Conservation (phyloP, 2,797 vertebrate species). For the Fratercula arctica region DNA sequence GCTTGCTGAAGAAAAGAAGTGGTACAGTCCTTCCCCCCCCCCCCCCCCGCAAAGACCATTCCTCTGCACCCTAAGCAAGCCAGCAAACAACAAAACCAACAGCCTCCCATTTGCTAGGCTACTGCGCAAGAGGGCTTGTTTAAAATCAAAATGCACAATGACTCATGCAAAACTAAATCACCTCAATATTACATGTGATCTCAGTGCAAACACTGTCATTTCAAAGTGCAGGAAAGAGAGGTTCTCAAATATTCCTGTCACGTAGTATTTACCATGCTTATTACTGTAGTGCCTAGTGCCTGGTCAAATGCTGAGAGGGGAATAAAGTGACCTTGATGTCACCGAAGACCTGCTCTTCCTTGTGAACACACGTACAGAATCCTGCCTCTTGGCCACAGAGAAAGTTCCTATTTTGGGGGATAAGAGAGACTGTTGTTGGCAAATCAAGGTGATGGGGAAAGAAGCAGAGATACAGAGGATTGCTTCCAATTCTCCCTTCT, state of each 20-base stretch:
- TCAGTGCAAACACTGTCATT: conserved; percentile 9
- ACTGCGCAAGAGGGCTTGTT: background rate
- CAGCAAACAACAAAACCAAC: conserved; percentile 4
- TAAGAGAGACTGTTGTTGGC: background rate
- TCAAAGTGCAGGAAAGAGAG: conserved; percentile 1
- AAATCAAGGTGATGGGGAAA: background rate
- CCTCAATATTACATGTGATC: background rate
- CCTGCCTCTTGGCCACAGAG: background rate
- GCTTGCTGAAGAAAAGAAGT: background rate
- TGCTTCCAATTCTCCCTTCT: background rate
- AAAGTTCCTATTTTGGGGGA: background rate
- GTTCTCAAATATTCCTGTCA: background rate
- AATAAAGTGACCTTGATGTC: background rate
- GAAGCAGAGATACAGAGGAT: background rate
- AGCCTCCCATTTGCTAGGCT: background rate
- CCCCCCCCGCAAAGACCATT: background rate
- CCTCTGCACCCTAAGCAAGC: background rate
- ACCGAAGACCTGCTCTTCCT: background rate
- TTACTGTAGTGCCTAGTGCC: background rate
- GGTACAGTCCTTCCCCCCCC: background rate
- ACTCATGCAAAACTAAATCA: conserved; percentile 22
- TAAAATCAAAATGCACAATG: conserved; percentile 7
- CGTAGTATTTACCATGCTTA: background rate
- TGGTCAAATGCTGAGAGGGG: background rate
- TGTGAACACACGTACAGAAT: background rate